Percentiles rank a stretch among this genome's conserved stretches.
Evolutionary conservation across 2,113 vertebrate genomes (phyloP).

Genomic region (Semicossyphus pulcher): DNA sequence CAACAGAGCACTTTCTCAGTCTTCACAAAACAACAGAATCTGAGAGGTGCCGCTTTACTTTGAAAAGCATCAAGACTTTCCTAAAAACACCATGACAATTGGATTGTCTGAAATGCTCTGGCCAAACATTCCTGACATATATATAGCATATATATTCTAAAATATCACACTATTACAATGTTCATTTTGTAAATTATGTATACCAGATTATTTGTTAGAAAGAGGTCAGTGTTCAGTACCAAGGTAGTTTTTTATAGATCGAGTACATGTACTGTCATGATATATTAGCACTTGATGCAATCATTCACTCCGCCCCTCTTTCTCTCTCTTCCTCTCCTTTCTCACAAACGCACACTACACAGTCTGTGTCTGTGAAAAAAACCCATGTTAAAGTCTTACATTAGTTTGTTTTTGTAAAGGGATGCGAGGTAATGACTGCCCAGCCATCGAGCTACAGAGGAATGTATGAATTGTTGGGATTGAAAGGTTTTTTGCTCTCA

Average conservation of each 20-base stretch:
- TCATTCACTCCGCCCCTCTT: slow-evolving; percentile 64
- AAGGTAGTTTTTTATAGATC: slow-evolving; percentile 82
- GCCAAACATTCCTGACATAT: too few relatives aligned
- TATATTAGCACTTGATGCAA: slow-evolving; percentile 79
- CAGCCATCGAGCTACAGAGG: slow-evolving; percentile 64
- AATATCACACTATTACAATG: slow-evolving; percentile 79
- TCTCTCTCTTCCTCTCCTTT: slow-evolving; percentile 15
- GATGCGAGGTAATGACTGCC: slow-evolving; percentile 48
- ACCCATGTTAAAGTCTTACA: slow-evolving; percentile 69
- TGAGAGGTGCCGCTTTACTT: too few relatives aligned
- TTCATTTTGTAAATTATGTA: slow-evolving; percentile 84
- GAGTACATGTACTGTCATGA: slow-evolving; percentile 78
- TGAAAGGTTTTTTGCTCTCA: too few relatives aligned
- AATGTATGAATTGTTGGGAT: slow-evolving; percentile 75
- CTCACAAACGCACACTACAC: slow-evolving; percentile 65
- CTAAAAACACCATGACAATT: too few relatives aligned
- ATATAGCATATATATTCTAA: slow-evolving; percentile 81
- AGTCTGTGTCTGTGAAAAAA: slow-evolving; percentile 67
- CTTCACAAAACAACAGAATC: too few relatives aligned
- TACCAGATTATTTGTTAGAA: slow-evolving; percentile 82
- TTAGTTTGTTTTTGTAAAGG: slow-evolving; percentile 47
- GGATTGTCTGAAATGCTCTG: too few relatives aligned
- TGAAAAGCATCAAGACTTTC: too few relatives aligned
- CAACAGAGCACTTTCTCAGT: too few relatives aligned
- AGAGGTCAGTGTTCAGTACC: slow-evolving; percentile 82